Conservation (phyloP, 1,140 invertebrate species). For the Drosophila lacteicornis region DNA sequence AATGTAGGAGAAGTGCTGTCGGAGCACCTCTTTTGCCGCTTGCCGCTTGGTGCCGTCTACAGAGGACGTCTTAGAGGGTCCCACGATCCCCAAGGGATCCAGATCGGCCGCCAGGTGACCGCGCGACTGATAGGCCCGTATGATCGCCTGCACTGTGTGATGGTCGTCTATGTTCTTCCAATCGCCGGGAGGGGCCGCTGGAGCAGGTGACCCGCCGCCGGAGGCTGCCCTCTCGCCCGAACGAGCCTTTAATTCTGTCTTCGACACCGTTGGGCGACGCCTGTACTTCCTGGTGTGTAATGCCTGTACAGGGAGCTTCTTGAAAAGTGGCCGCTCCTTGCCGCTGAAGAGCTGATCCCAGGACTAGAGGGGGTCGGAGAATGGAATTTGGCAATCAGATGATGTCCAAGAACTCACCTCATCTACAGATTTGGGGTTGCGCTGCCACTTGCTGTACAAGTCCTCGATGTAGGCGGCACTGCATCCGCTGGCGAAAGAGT, state of each 20-base stretch:
- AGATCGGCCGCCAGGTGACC: constrained; percentile 97
- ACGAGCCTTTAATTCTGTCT: background rate
- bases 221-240: constrained; percentile 5
- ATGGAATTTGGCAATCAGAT: too few relatives aligned
- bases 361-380: background rate
- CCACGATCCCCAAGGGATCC: constrained; percentile 94
- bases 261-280: background rate
- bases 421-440: constrained; percentile 49
- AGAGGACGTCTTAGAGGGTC: constrained; percentile 20
- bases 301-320: background rate
- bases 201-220: background rate
- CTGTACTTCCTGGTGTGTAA: constrained; percentile 6
- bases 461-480: constrained; percentile 54
- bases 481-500: constrained; percentile 43
- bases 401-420: background rate
- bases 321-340: constrained; percentile 5
- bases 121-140: constrained; percentile 97
- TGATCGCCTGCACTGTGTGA: constrained; percentile 98
- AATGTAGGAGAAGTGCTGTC: constrained; percentile 62
- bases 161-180: constrained; percentile 98
- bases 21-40: constrained; percentile 76
- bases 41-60: constrained; percentile 85
- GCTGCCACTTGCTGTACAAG: constrained; percentile 47
- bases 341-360: constrained; percentile 53
- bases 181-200: constrained; percentile 82